Evolutionary conservation across 2,888 invertebrate species (phyloP).

Genomic region (Cactoblastis cactorum): DNA sequence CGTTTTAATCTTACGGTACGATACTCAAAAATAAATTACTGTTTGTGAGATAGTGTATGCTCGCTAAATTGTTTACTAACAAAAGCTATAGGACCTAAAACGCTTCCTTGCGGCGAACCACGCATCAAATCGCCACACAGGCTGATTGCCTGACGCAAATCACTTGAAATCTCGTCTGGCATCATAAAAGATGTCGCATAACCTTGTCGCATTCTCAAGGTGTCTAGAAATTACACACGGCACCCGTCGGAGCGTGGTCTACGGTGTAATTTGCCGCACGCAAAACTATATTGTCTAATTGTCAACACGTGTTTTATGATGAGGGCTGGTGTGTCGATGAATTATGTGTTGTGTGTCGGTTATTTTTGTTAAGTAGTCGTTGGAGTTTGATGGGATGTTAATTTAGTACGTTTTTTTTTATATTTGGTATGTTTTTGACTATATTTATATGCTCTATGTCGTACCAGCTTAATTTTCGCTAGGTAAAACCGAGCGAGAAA

Average conservation of each 20-base stretch:
- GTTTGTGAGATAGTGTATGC: neutral
- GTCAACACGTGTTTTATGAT: slow-evolving; percentile 23
- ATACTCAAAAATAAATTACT: too few relatives aligned
- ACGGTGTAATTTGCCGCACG: slow-evolving; percentile 28
- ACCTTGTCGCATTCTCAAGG: slow-evolving; percentile 33
- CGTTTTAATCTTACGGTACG: too few relatives aligned
- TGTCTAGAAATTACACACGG: slow-evolving; percentile 29
- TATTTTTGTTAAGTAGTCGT: neutral
- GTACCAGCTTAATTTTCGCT: too few relatives aligned
- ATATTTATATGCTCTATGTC: too few relatives aligned
- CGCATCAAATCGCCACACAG: neutral
- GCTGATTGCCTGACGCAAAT: neutral
- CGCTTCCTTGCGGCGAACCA: neutral
- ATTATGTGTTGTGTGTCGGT: slow-evolving; percentile 7
- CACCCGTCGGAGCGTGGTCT: slow-evolving; percentile 10
- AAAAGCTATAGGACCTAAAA: neutral
- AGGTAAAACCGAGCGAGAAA: too few relatives aligned
- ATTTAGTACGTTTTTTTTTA: too few relatives aligned
- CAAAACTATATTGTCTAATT: slow-evolving; percentile 27
- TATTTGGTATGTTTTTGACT: too few relatives aligned
- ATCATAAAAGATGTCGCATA: slow-evolving; percentile 12
- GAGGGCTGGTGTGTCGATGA: slow-evolving; percentile 2
- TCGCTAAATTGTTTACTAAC: neutral
- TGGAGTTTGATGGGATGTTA: neutral
- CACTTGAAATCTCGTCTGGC: slow-evolving; percentile 3